Evolutionary conservation across 2,113 vertebrate genomes (phyloP).

Genomic region (Engraulis encrasicolus): DNA sequence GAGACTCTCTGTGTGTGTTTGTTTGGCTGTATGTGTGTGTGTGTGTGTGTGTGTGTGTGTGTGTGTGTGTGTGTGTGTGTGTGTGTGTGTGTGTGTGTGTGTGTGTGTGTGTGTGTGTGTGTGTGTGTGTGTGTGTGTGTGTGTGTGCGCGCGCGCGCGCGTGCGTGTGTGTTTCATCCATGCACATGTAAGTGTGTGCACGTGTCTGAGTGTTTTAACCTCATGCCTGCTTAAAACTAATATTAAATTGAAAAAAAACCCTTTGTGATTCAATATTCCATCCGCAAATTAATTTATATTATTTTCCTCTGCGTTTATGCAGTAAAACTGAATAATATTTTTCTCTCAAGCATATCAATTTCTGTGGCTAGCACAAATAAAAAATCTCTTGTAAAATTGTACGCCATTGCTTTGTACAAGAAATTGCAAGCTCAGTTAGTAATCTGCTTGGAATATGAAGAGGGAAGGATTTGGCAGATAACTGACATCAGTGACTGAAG

Average conservation of each 20-base stretch:
- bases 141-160: not conserved
- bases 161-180: not conserved
- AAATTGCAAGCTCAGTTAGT: not conserved
- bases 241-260: not conserved
- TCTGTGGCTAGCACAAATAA: not conserved
- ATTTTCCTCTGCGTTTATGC: not conserved
- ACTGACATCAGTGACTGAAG: not conserved
- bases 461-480: constrained; percentile 5
- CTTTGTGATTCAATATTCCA: not conserved
- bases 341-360: not conserved
- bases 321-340: not conserved
- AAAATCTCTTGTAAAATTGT: not conserved
- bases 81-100: not conserved
- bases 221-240: not conserved
- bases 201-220: not conserved
- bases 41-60: constrained; percentile 12
- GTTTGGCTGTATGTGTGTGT: not conserved
- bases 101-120: not conserved
- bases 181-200: not conserved
- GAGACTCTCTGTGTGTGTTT: constrained; percentile 43
- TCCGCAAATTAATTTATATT: not conserved
- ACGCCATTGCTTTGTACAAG: not conserved
- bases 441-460: not conserved
- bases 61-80: not conserved
- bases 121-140: not conserved